Evolutionary conservation across 2,888 invertebrate genomes (phyloP), one percentile per base, ranked within the genome.

Genomic region (Leucophora obtusa): DNA sequence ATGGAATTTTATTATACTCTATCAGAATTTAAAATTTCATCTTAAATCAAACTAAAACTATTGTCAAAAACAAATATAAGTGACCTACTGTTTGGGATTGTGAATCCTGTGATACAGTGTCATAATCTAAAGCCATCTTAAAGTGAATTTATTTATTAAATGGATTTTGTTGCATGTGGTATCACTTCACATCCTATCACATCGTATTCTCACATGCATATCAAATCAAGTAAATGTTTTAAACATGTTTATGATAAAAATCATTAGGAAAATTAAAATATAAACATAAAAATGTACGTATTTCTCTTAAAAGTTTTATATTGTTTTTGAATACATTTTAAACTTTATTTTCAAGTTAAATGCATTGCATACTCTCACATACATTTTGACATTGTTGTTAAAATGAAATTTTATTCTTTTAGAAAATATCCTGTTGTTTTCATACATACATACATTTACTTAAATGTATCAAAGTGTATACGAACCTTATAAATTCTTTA

Each of bases 221-320:
- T n/a, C 43, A 47, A n/a, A 47, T 47, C 43, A 47, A 47, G n/a
- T 47, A 47, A 47, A 47, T 47, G 43, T 38, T 14, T 17, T 9
- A 62, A 47, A 62, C 21, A 24, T 62, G 24, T 24, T 47, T 10
- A 18, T 62, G 60, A 24, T 62, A 66, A 33, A 51, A 43, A 66
- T 43, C 65, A 73, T 66, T 59, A 73, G 56, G 35, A 17, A 59
- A 73, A 73, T 73, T 65, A 59, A 73, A 50, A 66, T 73, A 51
- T 51, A 35, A 59, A 59, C 35, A 66, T 21, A 50, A 65, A 56
- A 50, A 10, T 51, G 5, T 51, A 18, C 7, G 43, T 63, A 17
- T 14, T 51, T n/a, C 50, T 63, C 9, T 43, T 47, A 47, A 35
- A 63, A 51, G 51, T 63, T 63, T 63, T 63, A 63, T 63, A 24